Percentiles rank a stretch among this genome's conserved stretches.
Evolutionary conservation across 2,888 invertebrate genomes (phyloP).

Genomic region (Formica aserva): DNA sequence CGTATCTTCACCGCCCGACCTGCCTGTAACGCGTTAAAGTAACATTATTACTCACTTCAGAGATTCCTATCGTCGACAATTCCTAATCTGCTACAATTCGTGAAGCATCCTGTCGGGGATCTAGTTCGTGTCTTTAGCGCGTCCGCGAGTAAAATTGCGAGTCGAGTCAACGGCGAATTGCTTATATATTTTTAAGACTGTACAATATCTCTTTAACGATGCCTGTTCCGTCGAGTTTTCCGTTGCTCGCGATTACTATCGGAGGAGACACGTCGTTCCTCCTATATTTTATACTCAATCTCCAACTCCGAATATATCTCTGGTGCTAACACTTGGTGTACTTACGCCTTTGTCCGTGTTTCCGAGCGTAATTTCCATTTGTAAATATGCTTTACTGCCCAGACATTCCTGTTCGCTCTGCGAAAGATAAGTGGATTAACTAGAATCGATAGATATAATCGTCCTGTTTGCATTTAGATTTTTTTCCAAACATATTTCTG

Average conservation of each 20-base stretch:
- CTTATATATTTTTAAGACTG: constrained; percentile 71
- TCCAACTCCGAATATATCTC: constrained; percentile 30
- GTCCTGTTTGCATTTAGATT: not conserved
- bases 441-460: constrained; percentile 13
- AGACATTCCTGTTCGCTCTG: constrained; percentile 28
- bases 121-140: constrained; percentile 62
- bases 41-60: constrained; percentile 57
- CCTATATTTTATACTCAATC: constrained; percentile 31
- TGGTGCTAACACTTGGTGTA: constrained; percentile 64
- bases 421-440: constrained; percentile 28
- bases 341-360: constrained; percentile 18
- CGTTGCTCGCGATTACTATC: not conserved
- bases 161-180: constrained; percentile 51
- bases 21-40: constrained; percentile 35
- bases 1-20: not conserved
- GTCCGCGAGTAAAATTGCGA: constrained; percentile 38
- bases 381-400: constrained; percentile 18
- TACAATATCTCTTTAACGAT: constrained; percentile 54
- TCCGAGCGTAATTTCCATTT: constrained; percentile 21
- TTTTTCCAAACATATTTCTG: not conserved
- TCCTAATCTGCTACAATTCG: constrained; percentile 56
- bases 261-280: not conserved
- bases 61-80: constrained; percentile 73
- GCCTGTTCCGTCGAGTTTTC: constrained; percentile 48
- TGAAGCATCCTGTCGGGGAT: constrained; percentile 60